Percentiles rank a stretch among this genome's conserved stretches.
Evolutionary conservation across 2,888 invertebrate species (phyloP).

Genomic region (Drosophila affinis): DNA sequence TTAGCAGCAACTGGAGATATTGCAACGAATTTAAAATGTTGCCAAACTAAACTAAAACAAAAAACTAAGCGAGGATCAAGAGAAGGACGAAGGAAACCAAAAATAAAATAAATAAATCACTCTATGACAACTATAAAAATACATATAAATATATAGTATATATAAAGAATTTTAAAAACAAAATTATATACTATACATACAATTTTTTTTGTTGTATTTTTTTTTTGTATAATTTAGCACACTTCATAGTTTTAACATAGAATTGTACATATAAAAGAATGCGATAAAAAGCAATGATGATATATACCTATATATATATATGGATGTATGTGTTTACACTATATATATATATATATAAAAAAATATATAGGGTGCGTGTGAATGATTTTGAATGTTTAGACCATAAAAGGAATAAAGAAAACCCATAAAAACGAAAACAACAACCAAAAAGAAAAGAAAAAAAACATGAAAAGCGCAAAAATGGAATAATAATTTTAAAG

Average conservation of each 20-base stretch:
- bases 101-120: constrained; percentile 56
- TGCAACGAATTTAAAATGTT: constrained; percentile 79
- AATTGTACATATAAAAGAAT: constrained; percentile 66
- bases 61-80: constrained; percentile 34
- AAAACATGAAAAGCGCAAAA: constrained; percentile 52
- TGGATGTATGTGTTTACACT: too few species aligned
- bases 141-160: constrained; percentile 48
- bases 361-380: constrained; percentile 42
- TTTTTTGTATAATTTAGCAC: constrained; percentile 71
- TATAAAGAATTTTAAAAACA: constrained; percentile 47
- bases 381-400: constrained; percentile 59
- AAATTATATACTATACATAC: constrained; percentile 45
- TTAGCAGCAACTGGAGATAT: constrained; percentile 77
- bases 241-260: constrained; percentile 72
- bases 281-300: constrained; percentile 44
- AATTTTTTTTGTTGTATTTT: constrained; percentile 40
- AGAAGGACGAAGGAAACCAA: constrained; percentile 4
- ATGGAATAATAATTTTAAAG: constrained; percentile 76
- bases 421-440: constrained; percentile 6
- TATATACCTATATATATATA: constrained; percentile 32
- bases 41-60: constrained; percentile 74
- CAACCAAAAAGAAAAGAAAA: constrained; percentile 15
- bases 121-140: constrained; percentile 46
- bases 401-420: not conserved
- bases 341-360: constrained; percentile 21